Evolutionary conservation across 2,113 vertebrate species (phyloP), one percentile per base, ranked within the genome.

Genomic region (Symphodus melops): DNA sequence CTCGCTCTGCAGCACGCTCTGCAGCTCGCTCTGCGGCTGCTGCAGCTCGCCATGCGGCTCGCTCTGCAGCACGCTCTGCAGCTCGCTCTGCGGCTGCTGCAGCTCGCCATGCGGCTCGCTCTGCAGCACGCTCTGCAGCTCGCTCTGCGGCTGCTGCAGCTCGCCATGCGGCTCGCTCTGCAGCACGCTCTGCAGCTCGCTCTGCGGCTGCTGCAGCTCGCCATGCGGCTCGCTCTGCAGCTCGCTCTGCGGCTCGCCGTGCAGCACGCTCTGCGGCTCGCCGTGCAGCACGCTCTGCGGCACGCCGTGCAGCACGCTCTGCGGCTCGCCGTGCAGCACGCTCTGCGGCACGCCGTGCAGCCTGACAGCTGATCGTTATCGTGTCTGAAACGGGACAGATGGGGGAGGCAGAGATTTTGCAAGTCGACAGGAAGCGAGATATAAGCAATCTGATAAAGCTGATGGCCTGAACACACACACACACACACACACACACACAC

Each of bases 351-450:
- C 53, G 9, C 25, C 1, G 39, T 66, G 44, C 33, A 14, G 52
- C 14, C 55, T 79, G 77, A 51, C 67, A 75, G 77, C 77, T 69
- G 74, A 83, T 73, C 23, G 58, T 68, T 81, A 77, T 83, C 13
- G 6, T 1, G 61, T 81, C 65, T 73, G 67, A 70, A 75, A 58
- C 1, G 37, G 56, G 81, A 77, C 56, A 59, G 56, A 73, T 11
- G 25, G 61, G 53, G 52, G 21, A 79, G 56, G 69, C 48, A 64
- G 59, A 70, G 58, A n/a, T 61, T 79, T 65, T 56, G 17, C 58
- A 64, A 16, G 28, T 42, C 5, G 46, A 53, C 52, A 77, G 72
- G 56, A 42, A 73, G 53, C 42, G 49, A 54, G 63, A 80, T 52
- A 70, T 4, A 58, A 75, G 62, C 75, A 33, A 53, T 80, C 65